Conservation (phyloP, 2,113 vertebrate genomes). For the Ardeotis arabs region DNA sequence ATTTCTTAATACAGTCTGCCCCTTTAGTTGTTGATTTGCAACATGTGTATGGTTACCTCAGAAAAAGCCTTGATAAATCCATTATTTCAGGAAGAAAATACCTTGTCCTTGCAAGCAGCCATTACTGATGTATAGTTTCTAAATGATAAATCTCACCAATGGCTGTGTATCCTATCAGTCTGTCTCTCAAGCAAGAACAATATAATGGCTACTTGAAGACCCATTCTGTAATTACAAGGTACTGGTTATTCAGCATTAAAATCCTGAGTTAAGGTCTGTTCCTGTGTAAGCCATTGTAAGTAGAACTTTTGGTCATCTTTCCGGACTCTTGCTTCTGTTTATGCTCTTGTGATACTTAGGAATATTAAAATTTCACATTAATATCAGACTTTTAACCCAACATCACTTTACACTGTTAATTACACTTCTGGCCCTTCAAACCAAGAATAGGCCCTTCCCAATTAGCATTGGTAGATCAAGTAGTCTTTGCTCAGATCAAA, state of each 20-base stretch:
- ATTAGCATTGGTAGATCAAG: neutral
- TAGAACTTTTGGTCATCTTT: neutral
- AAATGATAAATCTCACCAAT: neutral
- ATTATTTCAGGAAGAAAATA: neutral
- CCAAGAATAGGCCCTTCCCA: neutral
- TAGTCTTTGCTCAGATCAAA: conserved; percentile 16
- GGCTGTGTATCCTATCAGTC: neutral
- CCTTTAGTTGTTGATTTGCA: neutral
- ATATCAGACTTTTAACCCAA: neutral
- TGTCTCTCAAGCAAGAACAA: neutral
- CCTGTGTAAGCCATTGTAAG: accelerated
- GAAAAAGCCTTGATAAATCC: neutral
- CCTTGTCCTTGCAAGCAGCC: neutral
- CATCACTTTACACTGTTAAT: neutral
- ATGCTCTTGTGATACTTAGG: neutral
- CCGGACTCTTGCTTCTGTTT: neutral
- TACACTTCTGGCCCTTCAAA: conserved; percentile 15
- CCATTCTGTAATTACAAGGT: neutral
- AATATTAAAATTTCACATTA: neutral
- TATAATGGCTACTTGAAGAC: neutral
- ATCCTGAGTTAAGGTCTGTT: neutral
- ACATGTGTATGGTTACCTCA: neutral
- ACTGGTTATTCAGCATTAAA: neutral
- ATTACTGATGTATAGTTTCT: neutral
- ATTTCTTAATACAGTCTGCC: neutral